Evolutionary conservation across 2,888 invertebrate species (phyloP).

Genomic region (Unio pictorum): DNA sequence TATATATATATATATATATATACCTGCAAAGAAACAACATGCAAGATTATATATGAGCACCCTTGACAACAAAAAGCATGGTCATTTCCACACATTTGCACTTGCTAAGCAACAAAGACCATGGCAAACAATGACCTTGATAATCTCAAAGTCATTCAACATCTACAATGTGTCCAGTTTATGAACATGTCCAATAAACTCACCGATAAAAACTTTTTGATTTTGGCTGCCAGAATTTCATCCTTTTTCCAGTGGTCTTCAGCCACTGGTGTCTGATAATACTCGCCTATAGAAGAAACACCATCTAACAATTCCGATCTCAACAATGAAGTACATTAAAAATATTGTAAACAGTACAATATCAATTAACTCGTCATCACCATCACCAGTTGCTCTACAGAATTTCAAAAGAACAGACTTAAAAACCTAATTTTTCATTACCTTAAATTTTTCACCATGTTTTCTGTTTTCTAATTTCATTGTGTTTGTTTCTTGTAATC

Average conservation of each 20-base stretch:
- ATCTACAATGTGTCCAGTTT: background rate
- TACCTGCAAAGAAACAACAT: background rate
- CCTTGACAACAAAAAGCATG: no score
- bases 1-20: no score
- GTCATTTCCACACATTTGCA: slow-evolving; percentile 1
- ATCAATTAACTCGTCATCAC: no score
- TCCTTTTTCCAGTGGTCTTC: slow-evolving; percentile 86
- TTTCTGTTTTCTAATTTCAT: no score
- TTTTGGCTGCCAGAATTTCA: slow-evolving; percentile 89
- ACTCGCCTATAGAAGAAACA: slow-evolving; percentile 23
- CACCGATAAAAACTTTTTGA: slow-evolving; percentile 95
- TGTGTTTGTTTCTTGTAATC: no score
- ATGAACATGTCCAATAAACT: slow-evolving; percentile 53
- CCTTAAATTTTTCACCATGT: no score
- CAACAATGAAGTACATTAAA: background rate
- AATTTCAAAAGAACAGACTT: no score
- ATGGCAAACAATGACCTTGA: background rate
- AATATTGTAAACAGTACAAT: background rate
- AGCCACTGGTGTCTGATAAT: slow-evolving; percentile 45
- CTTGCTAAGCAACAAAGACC: slow-evolving; percentile 2
- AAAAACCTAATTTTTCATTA: no score
- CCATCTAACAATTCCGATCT: no score
- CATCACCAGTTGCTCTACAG: no score
- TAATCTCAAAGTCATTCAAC: no score
- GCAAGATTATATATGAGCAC: background rate